Base-by-base conservation (phyloP, 2,888 invertebrate genomes). In the Trichopria drosophilae region DNA sequence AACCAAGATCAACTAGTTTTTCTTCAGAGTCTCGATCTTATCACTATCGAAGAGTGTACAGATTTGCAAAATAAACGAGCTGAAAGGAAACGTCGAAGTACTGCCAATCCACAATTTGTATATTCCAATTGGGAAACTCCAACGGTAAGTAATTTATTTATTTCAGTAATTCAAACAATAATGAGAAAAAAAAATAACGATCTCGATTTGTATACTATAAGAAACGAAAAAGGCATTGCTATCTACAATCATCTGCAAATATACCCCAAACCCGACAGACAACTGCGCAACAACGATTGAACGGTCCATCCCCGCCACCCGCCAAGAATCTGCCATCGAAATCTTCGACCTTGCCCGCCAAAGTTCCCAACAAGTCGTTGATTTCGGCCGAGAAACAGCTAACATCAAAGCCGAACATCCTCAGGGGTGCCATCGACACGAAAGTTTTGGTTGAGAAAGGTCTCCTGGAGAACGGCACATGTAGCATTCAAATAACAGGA, bases 31-130 rank as follows among this genome's bases (percentile, higher is more conserved):
- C 77, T 80, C 44, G 76, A 76, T 18, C 68, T 82, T 39, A 78
- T 77, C 37, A 80, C 80, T 6, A 77, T 76, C 24, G 76, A 75
- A 26, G 72, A 73, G 12, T 77, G 71, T 55, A 72, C 73, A 28
- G 80, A 81, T 62, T 72, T 81, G 64, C 80, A 80, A 60, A 80
- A 79, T 53, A 77, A 76, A 55, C 70, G 79, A 42, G 77, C 77
- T 7, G 81, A 81, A 62, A 69, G 81, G 26, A 81, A 80, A 60
- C 69, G 80, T 22, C 70, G 81, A 28, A 80, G 81, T 51, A 81
- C 80, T 6, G 80, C 80, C 2, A 80, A 80, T 67, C 79, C 80
- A 1, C 80, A 81, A 55, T 81, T 80, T 62, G 71, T 81, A 15
- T 81, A 81, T 67, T 78, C 78, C 19, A 78, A 40, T 23, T 47